Evolutionary conservation across 2,113 vertebrate species (phyloP), one percentile per base, ranked within the genome.

Genomic region (Alectura lathami): DNA sequence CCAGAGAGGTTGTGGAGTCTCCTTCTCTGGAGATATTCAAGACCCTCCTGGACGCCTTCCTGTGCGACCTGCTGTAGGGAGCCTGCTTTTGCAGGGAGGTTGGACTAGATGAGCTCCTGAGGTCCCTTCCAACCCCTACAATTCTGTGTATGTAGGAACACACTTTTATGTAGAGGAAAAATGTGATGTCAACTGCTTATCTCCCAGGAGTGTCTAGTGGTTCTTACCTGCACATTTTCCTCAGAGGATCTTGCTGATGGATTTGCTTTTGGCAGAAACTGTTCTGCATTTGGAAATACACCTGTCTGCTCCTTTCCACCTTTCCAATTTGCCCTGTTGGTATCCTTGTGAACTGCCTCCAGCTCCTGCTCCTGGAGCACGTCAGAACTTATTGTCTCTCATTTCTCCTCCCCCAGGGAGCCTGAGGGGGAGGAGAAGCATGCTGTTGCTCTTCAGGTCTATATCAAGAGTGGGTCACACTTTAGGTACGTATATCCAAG

Each of bases 201-300:
- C 80, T 93, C 27, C 13, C n/a, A 75, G 14, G 47, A 90, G 76
- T 59, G 68, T 59, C 91, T 92, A 90, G 81, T 90, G 60, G 69
- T 57, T 94, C 73, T 70, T 83, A 54, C 83, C 51, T 81, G 50
- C 42, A 50, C 11, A 32, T 54, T 90, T 83, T 81, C 86, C 83
- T 94, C 94, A 92, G 91, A 92, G 68, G 68, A 67, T 21, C 74
- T 83, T 85, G 57, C 62, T 89, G 77, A 87, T 8, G 5, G 67
- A 64, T 88, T 81, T 93, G 38, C 50, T 92, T 94, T 59, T 67
- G 64, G 76, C 54, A 90, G 76, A 92, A 86, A 54, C 51, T 78
- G 18, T 42, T 83, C 47, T 83, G 79, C 72, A 34, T 85, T 83
- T 93, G 59, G 72, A 93, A 90, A 85, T 27, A 27, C 32, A 90